phyloP scores from a whole-genome alignment of 2,888 invertebrate species.

The Elgonia sp. region DNA sequence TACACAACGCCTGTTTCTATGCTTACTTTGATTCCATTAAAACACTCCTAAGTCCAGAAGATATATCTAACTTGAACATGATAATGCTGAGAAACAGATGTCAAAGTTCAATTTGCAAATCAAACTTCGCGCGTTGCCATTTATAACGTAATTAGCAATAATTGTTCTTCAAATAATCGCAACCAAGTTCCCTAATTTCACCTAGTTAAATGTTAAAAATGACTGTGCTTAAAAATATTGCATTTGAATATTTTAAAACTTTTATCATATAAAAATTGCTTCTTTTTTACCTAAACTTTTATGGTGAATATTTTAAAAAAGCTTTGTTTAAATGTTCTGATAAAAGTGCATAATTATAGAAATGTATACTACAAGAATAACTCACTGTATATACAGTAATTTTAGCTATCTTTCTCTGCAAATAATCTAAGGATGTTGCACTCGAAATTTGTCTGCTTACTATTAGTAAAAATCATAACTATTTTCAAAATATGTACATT shows the following conservation, averaged over 20 bases:
- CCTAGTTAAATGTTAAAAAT: not conserved
- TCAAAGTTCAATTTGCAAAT: constrained; percentile 22
- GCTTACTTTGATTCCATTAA: constrained; percentile 5
- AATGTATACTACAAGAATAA: no score
- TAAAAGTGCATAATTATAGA: no score
- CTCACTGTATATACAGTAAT: no score
- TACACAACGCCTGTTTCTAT: not conserved
- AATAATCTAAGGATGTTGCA: not conserved
- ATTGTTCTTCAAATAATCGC: constrained; percentile 7
- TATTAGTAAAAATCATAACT: constrained; percentile 2
- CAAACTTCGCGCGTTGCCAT: constrained; percentile 9
- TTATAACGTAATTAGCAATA: constrained; percentile 18
- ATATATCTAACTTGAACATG: not conserved
- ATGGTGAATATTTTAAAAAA: no score
- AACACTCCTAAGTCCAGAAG: not conserved
- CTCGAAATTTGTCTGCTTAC: constrained; percentile 2
- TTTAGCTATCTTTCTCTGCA: no score
- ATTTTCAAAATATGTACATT: constrained; percentile 32
- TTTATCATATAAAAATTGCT: not conserved
- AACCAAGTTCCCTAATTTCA: constrained; percentile 7
- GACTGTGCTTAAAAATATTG: not conserved
- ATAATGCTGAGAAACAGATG: constrained; percentile 5
- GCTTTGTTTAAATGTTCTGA: no score
- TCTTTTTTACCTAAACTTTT: no score
- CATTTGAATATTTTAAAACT: no score